Evolutionary conservation across 2,113 vertebrate species (phyloP).

Genomic region (Myotis lucifugus): DNA sequence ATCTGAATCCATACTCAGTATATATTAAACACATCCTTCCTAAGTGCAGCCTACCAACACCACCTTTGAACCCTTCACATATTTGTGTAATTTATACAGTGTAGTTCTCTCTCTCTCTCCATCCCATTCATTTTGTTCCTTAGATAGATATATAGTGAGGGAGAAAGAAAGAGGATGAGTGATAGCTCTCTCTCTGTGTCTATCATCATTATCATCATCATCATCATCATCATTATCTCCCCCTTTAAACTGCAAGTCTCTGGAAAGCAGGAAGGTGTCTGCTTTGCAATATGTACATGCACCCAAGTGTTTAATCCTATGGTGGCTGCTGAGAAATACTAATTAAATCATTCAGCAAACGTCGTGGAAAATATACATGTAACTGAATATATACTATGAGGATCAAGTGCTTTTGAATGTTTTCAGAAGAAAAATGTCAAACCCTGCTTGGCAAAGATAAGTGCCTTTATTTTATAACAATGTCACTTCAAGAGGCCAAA

Average conservation of each 20-base stretch:
- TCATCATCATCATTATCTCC: neutral
- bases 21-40: neutral
- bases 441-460: constrained; percentile 40
- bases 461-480: constrained; percentile 54
- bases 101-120: neutral
- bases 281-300: too few relatives aligned
- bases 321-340: neutral
- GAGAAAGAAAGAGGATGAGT: neutral
- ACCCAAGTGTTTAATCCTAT: neutral
- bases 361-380: constrained; percentile 55
- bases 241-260: neutral
- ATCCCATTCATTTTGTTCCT: neutral
- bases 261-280: neutral
- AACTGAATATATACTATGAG: constrained; percentile 59
- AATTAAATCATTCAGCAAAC: constrained; percentile 26
- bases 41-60: neutral
- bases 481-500: constrained; percentile 23
- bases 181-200: neutral
- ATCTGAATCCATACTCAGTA: neutral
- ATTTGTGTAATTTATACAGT: neutral
- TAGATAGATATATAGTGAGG: neutral
- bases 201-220: too few relatives aligned
- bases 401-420: constrained; percentile 59
- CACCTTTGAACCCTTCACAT: neutral
- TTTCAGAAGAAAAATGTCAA: constrained; percentile 61